phyloP scores from a whole-genome alignment of 2,113 vertebrate genomes.

The Opisthocomus hoazin region DNA sequence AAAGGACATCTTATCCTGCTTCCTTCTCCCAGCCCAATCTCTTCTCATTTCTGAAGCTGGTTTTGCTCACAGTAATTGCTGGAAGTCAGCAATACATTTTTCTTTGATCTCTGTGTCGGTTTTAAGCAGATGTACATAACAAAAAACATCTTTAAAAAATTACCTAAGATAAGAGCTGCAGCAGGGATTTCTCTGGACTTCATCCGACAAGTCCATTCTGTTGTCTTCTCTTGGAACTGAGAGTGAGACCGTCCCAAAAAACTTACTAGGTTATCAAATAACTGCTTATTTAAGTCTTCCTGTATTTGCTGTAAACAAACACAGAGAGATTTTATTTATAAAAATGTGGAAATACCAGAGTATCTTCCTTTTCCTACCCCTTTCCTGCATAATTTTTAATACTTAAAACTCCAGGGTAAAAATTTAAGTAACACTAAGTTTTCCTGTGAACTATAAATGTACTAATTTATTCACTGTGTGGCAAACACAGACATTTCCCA shows the following conservation, averaged over 20 bases:
- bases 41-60: background rate
- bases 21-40: background rate
- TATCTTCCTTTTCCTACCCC: background rate
- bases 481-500: background rate
- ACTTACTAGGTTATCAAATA: slow-evolving; percentile 82
- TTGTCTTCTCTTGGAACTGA: slow-evolving; percentile 65
- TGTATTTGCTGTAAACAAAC: slow-evolving; percentile 78
- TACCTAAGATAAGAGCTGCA: slow-evolving; percentile 90
- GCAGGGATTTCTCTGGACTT: slow-evolving; percentile 90
- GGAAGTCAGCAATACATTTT: background rate
- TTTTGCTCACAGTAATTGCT: background rate
- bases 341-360: background rate
- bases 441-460: background rate
- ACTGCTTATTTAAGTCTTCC: slow-evolving; percentile 86
- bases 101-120: background rate
- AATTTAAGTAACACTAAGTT: background rate
- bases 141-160: background rate
- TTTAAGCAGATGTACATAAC: background rate
- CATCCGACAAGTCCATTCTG: slow-evolving; percentile 80
- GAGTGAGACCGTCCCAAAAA: slow-evolving; percentile 81
- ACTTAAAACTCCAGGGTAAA: background rate
- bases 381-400: background rate
- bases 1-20: background rate
- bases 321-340: background rate
- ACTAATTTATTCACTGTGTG: background rate